These are phyloP conservation scores for Myiotriccus ornatus DNA, from an alignment of 2,797 vertebrate genomes.

Conservation along the genomic window DNA sequence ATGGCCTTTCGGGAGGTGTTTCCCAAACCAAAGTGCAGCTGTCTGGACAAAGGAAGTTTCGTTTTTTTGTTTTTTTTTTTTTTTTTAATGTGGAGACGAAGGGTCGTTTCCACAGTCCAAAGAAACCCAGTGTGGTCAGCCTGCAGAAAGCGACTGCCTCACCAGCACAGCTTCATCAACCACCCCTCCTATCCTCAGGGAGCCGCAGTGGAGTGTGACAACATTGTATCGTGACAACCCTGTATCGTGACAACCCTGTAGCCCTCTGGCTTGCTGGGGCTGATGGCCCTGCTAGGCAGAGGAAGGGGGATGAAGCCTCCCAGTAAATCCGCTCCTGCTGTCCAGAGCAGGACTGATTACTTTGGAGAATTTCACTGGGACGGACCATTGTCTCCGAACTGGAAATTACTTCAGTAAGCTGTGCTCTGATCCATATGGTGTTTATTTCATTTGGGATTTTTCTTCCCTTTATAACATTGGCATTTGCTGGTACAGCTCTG, in stretches of 20 bases:
- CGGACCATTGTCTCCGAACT: not conserved
- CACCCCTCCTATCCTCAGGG: not conserved
- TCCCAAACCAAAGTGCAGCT: not conserved
- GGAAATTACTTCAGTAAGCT: not conserved
- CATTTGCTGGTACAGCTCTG: slow-evolving; percentile 52
- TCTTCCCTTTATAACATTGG: not conserved
- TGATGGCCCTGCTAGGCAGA: not conserved
- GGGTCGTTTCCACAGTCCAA: not conserved
- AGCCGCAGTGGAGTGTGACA: not conserved
- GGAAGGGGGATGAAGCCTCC: not conserved
- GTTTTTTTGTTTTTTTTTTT: not conserved
- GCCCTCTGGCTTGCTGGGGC: not conserved
- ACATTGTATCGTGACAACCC: not conserved
- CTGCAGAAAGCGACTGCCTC: not conserved
- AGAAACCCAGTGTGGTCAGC: not conserved
- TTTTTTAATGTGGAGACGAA: not conserved
- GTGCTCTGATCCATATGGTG: not conserved
- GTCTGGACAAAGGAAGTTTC: not conserved
- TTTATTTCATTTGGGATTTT: not conserved
- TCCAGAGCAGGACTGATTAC: not conserved
- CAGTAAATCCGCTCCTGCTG: not conserved
- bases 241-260: not conserved
- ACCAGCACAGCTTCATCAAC: not conserved
- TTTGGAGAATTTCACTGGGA: not conserved
- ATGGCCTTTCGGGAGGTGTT: not conserved